Base-by-base conservation (phyloP, 1,140 invertebrate genomes). In the Gerris buenoi region DNA sequence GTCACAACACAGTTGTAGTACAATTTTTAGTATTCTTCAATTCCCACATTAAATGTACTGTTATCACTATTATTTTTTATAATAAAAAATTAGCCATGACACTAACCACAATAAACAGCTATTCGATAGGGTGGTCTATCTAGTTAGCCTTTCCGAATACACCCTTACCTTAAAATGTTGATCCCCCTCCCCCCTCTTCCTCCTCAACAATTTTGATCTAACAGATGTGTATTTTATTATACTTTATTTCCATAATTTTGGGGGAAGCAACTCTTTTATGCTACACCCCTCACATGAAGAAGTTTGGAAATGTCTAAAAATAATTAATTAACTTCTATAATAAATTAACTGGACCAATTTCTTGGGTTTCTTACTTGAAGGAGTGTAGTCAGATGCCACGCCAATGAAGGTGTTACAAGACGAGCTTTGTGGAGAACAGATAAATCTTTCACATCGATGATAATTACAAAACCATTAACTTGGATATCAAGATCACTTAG, bases 381-480 rank as follows among this genome's bases (percentile, higher is more conserved):
- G 58, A 70, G 28, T 23, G 70, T 69, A 10, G 69, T 64, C 10
- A 72, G 57, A 46, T 71, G 72, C 69, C 71, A 73, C 10, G 72
- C 71, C 2, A 68, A 64, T 1, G 73, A 70, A 2, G 79, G 79
- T 15, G 79, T 78, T 60, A 79, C 75, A 68, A 79, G 77, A 63
- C 77, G 75, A 10, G 78, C 78, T 67, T 81, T 79, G 62, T 78
- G 76, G 22, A 79, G 69, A 25, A 77, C 74, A 26, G 68, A 65
- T 18, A 80, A 73, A n/a, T 78, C 78, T 27, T 73, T 74, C 74
- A 81, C 76, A 68, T 81, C 80, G 10, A 80, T 68, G 23, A 81
- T 73, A 27, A 78, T 73, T 15, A 76, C 73, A 0, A 80, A 69
- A 1, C 80, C 80, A 1, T 76, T 71, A 15, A 81, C 75, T 73